Percentiles rank a stretch among this genome's conserved stretches.
phyloP scores from a whole-genome alignment of 2,797 vertebrate species.

The Perodicticus potto region DNA sequence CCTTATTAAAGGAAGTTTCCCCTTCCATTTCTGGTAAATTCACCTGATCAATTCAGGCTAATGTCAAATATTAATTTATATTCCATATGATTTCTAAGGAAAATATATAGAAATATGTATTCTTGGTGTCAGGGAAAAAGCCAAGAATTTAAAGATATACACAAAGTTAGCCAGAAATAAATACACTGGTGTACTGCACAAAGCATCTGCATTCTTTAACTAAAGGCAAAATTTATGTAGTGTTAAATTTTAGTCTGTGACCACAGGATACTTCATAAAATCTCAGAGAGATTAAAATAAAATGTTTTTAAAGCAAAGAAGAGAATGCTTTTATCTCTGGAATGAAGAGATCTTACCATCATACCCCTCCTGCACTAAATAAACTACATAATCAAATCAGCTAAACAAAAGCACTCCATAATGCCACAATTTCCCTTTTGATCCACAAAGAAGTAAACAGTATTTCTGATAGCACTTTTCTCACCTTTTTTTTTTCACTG shows the following conservation, averaged over 20 bases:
- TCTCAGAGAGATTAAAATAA: neutral
- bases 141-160: neutral
- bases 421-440: neutral
- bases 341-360: neutral
- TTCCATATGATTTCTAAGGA: neutral
- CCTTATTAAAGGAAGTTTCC: neutral
- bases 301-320: conserved; percentile 31
- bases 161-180: neutral
- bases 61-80: neutral
- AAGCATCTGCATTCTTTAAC: neutral
- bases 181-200: neutral
- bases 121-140: neutral
- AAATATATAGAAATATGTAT: neutral
- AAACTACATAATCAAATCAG: neutral
- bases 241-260: neutral
- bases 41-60: neutral
- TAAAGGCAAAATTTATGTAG: neutral
- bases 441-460: neutral
- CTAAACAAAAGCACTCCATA: neutral
- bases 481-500: too few relatives aligned
- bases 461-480: neutral
- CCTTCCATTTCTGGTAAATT: conserved; percentile 38
- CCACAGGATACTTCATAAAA: neutral
- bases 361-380: neutral
- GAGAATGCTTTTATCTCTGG: neutral